Base-by-base conservation (phyloP, 2,888 invertebrate species). In the Shargacucullia verbasci region DNA sequence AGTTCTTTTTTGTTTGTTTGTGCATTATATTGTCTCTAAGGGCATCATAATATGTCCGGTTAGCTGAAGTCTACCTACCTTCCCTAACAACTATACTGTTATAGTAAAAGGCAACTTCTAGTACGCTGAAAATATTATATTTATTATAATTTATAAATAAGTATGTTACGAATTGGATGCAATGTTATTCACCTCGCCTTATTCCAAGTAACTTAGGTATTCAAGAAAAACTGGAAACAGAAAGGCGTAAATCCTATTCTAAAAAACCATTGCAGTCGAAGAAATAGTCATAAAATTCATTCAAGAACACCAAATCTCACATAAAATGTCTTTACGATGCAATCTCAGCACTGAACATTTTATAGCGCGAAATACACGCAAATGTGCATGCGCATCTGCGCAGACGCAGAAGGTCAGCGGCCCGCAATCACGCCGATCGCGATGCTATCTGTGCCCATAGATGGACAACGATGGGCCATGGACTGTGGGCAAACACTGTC, bases 361-460 rank as follows among this genome's bases (percentile, higher is more conserved):
- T 73, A 69, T 50, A 37, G 59, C 35, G 39, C 25, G 53, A 52
- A 59, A 59, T 60, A 59, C 37, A 62, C 57, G 46, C 40, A 55
- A 73, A 63, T 61, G 53, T 38, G 44, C 44, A 31, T 29, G 50
- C 50, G 44, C 60, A 60, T 70, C 56, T 62, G 48, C 45, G 33
- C 43, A 48, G 6, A 31, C 66, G 59, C 63, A 33, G 46, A 27
- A 40, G 77, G 70, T 74, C 70, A 71, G 46, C 57, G 62, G 46
- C 63, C 73, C 57, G 53, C 62, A 68, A 79, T 78, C 78, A 57
- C 56, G 53, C 33, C 45, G 49, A 73, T 70, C 76, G 50, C 64
- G 78, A 78, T 78, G 54, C 44, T 68, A 78, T 76, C 75, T 50
- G 25, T 58, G 56, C 62, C 76, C 73, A 59, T 68, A 73, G 46